A percentile compares a stretch with the other conserved stretches of the same genome.
phyloP scores from a whole-genome alignment of 2,888 invertebrate species.

The Dorcus parallelipipedus region DNA sequence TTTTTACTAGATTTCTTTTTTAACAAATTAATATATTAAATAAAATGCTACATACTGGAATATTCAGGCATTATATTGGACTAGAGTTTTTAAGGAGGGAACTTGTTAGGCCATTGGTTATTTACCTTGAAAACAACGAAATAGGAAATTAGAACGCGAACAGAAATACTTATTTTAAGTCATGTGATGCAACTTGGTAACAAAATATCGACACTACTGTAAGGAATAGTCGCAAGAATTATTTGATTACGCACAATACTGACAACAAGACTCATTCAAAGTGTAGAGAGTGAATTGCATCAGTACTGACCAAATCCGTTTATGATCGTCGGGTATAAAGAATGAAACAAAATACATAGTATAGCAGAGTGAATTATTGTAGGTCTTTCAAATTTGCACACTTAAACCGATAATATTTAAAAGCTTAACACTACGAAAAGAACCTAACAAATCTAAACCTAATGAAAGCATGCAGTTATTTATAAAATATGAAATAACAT shows the following conservation, averaged over 20 bases:
- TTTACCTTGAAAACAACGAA: background rate
- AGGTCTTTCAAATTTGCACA: conserved; percentile 14
- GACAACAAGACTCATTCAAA: too few species aligned
- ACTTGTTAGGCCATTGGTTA: conserved; percentile 48
- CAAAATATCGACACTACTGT: conserved; percentile 12
- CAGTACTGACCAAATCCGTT: background rate
- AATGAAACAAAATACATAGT: background rate
- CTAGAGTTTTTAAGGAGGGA: conserved; percentile 49
- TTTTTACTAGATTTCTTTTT: conserved; percentile 14
- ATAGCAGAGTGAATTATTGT: background rate
- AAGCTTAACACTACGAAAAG: conserved; percentile 6
- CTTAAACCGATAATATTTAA: conserved; percentile 1
- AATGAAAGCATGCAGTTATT: background rate
- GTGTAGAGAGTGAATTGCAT: background rate
- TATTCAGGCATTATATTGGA: conserved; percentile 40
- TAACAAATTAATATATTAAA: conserved; percentile 24
- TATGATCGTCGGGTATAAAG: background rate
- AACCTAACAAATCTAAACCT: conserved; percentile 12
- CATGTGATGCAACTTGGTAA: conserved; percentile 36
- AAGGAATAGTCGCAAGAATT: too few species aligned
- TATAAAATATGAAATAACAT: conserved; percentile 4
- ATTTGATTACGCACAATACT: too few species aligned
- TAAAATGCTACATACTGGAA: conserved; percentile 36
- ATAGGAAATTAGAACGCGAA: conserved; percentile 1
- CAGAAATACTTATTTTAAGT: conserved; percentile 24